Evolutionary conservation across 2,888 invertebrate species (phyloP).

Genomic region (Pyrgus malvae): DNA sequence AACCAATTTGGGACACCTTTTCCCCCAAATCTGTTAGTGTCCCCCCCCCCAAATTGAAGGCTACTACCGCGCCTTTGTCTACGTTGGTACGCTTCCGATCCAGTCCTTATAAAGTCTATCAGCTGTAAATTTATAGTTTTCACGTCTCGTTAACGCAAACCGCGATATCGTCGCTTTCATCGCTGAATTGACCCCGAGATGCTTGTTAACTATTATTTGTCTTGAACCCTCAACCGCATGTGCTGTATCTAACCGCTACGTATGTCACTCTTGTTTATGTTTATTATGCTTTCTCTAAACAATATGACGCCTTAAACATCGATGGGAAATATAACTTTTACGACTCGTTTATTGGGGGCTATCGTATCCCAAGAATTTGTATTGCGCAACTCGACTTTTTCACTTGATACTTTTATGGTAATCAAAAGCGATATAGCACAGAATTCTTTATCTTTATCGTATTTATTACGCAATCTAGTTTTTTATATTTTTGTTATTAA

Average conservation of each 20-base stretch:
- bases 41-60: too few relatives aligned
- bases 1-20: too few relatives aligned
- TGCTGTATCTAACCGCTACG: constrained; percentile 29
- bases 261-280: constrained; percentile 27
- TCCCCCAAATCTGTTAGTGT: too few relatives aligned
- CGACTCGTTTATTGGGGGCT: constrained; percentile 15
- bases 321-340: constrained; percentile 16
- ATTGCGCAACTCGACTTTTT: not conserved
- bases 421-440: not conserved
- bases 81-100: not conserved
- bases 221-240: constrained; percentile 24
- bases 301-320: not conserved
- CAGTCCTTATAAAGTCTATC: constrained; percentile 22
- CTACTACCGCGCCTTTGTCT: not conserved
- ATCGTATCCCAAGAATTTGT: constrained; percentile 7
- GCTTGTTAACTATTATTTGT: constrained; percentile 27
- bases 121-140: constrained; percentile 26
- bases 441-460: too few relatives aligned
- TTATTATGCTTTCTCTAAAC: constrained; percentile 31
- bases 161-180: constrained; percentile 29
- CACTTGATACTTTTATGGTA: not conserved
- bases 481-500: too few relatives aligned
- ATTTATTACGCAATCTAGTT: too few relatives aligned
- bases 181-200: constrained; percentile 23
- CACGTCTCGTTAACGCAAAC: constrained; percentile 20